These are phyloP conservation scores for Fistularia commersonii DNA, from an alignment of 2,797 vertebrate species.

Conservation along the genomic window DNA sequence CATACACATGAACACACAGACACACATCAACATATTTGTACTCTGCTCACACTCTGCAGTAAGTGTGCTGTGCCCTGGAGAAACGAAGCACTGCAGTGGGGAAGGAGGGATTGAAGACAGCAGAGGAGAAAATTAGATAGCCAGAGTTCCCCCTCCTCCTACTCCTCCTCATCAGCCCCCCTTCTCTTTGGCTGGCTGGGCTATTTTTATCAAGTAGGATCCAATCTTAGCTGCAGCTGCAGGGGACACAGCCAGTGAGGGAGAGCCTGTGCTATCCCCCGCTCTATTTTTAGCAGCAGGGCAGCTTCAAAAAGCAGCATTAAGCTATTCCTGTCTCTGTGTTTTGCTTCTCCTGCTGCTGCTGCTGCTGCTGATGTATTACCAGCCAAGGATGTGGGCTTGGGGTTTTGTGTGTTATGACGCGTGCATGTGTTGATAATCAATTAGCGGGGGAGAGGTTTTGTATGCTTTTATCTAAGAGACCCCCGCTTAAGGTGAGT, in stretches of 20 bases:
- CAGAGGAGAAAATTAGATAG: constrained; percentile 32
- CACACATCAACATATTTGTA: constrained; percentile 6
- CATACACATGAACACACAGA: constrained; percentile 1
- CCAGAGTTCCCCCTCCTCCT: constrained; percentile 10
- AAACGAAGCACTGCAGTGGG: constrained; percentile 53
- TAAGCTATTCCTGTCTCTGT: constrained; percentile 65
- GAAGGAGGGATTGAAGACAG: constrained; percentile 19
- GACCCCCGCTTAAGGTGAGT: constrained; percentile 1
- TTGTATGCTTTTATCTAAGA: constrained; percentile 21
- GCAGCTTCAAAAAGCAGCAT: constrained; percentile 62
- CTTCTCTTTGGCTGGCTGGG: constrained; percentile 39
- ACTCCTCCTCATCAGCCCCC: constrained; percentile 14
- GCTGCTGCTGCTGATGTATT: constrained; percentile 18
- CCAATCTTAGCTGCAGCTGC: constrained; percentile 74
- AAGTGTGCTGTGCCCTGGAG: constrained; percentile 19
- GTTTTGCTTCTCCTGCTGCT: constrained; percentile 32
- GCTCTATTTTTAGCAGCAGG: constrained; percentile 72
- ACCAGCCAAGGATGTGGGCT: constrained; percentile 12
- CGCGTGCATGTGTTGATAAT: constrained; percentile 12
- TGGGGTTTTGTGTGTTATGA: constrained; percentile 7
- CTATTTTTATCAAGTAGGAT: constrained; percentile 75
- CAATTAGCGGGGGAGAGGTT: constrained; percentile 12
- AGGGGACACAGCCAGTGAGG: constrained; percentile 65
- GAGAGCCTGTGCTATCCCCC: constrained; percentile 68
- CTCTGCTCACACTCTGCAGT: constrained; percentile 30